These are phyloP conservation scores for Megaceryle alcyon DNA, from an alignment of 2,797 vertebrate genomes.

Conservation along the genomic window DNA sequence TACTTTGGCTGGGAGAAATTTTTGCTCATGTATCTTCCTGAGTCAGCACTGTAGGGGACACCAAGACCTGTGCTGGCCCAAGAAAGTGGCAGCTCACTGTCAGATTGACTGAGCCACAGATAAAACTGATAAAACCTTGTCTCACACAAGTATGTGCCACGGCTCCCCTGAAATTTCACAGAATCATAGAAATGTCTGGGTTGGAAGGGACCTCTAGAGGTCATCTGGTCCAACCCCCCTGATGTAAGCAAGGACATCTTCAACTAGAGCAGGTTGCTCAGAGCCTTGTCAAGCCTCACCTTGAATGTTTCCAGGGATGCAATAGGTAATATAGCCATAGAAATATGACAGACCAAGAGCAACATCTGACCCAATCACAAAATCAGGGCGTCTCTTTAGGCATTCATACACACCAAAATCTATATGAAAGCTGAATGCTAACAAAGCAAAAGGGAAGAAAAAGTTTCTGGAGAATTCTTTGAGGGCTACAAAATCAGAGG, in stretches of 20 bases:
- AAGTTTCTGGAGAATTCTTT: not conserved
- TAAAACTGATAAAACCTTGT: not conserved
- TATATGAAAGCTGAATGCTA: rapidly evolving
- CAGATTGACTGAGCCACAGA: not conserved
- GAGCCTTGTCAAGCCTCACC: too few species aligned
- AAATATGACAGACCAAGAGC: not conserved
- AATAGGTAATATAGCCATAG: not conserved
- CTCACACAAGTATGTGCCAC: not conserved
- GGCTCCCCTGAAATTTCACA: not conserved
- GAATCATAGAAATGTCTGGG: too few species aligned
- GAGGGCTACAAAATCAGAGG: not conserved
- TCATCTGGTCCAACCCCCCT: too few species aligned
- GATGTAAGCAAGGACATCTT: too few species aligned
- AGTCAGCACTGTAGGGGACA: not conserved
- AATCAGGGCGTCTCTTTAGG: not conserved
- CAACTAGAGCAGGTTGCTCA: too few species aligned
- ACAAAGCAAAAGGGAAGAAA: not conserved
- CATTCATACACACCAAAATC: not conserved
- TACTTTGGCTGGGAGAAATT: not conserved
- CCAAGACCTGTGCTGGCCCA: not conserved
- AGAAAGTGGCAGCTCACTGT: not conserved
- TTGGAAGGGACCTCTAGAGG: too few species aligned
- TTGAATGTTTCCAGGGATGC: too few species aligned
- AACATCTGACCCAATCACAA: not conserved
- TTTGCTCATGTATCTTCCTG: not conserved